Evolutionary conservation across 2,888 invertebrate species (phyloP).

Genomic region (Pterostichus madidus): DNA sequence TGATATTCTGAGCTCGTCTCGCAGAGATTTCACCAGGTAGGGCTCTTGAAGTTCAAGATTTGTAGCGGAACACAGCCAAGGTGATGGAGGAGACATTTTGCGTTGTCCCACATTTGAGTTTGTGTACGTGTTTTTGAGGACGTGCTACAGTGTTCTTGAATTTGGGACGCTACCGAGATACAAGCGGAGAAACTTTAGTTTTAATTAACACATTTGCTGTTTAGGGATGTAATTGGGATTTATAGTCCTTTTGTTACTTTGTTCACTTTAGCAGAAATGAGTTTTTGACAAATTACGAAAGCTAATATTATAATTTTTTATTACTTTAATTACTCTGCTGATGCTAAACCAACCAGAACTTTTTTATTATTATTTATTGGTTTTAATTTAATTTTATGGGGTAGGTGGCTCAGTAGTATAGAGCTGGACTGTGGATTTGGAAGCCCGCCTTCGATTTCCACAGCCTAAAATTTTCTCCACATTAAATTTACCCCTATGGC

Average conservation of each 20-base stretch:
- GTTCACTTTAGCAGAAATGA: slow-evolving; percentile 25
- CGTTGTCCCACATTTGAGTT: slow-evolving; percentile 46
- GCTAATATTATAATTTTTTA: background rate
- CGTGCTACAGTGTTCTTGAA: slow-evolving; percentile 27
- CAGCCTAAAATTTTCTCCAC: too few relatives aligned
- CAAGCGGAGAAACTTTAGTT: slow-evolving; percentile 48
- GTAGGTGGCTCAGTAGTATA: too few relatives aligned
- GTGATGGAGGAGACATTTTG: slow-evolving; percentile 10
- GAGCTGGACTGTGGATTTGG: too few relatives aligned
- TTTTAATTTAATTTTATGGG: too few relatives aligned
- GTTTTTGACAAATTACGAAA: slow-evolving; percentile 22
- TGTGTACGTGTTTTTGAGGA: slow-evolving; percentile 54
- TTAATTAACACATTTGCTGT: slow-evolving; percentile 58
- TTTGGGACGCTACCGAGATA: slow-evolving; percentile 19
- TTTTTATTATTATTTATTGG: too few relatives aligned
- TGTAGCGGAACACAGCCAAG: slow-evolving; percentile 31
- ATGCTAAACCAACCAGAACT: background rate
- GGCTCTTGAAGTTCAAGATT: slow-evolving; percentile 44
- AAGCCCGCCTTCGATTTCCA: too few relatives aligned
- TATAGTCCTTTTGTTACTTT: slow-evolving; percentile 44
- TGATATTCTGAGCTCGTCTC: slow-evolving; percentile 38
- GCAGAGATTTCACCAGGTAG: slow-evolving; percentile 46
- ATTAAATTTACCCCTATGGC: too few relatives aligned
- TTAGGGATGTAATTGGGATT: slow-evolving; percentile 51
- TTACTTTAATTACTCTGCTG: background rate